These are phyloP conservation scores for Archilochus colubris DNA, from an alignment of 2,113 vertebrate genomes.

Conservation along the genomic window DNA sequence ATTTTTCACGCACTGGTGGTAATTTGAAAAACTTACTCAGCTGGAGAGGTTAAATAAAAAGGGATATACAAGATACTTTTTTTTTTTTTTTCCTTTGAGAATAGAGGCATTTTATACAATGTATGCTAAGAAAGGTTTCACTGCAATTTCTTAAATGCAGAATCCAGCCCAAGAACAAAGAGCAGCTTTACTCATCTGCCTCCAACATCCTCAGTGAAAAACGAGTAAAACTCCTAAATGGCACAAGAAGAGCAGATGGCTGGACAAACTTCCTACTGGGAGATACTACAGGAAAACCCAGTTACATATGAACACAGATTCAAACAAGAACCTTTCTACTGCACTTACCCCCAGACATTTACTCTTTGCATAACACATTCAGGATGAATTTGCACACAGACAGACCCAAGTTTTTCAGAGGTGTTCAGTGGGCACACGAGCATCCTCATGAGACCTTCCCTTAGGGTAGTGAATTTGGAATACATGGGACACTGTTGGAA, in stretches of 20 bases:
- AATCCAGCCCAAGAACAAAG: neutral
- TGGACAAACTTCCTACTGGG: neutral
- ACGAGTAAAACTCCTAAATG: neutral
- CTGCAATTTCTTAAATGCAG: neutral
- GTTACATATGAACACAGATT: neutral
- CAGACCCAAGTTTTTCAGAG: neutral
- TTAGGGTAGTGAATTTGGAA: neutral
- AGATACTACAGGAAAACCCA: neutral
- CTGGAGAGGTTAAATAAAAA: neutral
- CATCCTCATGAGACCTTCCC: neutral
- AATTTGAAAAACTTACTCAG: neutral
- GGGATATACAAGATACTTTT: fast-evolving
- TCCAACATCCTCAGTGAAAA: neutral
- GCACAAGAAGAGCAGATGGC: neutral
- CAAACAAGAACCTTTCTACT: neutral
- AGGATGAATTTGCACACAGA: neutral
- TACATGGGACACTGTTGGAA: neutral
- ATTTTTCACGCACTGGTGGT: neutral
- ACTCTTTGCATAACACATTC: neutral
- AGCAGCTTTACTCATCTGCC: neutral
- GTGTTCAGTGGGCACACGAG: neutral
- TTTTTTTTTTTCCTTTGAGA: neutral
- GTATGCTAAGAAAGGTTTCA: neutral
- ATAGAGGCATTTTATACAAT: fast-evolving
- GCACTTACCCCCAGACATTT: neutral